These are phyloP conservation scores for Acleris holmiana DNA, from an alignment of 2,888 invertebrate genomes.

Conservation along the genomic window DNA sequence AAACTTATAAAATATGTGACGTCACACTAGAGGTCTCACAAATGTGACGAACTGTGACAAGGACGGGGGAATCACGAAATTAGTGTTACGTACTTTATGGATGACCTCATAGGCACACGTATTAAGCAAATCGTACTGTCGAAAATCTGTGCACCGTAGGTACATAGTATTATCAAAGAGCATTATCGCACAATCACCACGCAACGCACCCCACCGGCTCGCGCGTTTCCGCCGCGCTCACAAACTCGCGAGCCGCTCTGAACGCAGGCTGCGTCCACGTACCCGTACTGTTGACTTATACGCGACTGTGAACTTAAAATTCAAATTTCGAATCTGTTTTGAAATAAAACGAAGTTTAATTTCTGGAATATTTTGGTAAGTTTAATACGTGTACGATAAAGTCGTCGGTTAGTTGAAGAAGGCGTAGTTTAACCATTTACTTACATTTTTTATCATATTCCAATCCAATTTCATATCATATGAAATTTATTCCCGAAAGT, in stretches of 20 bases:
- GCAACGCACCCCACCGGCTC: constrained; percentile 41
- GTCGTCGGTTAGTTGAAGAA: too few relatives aligned
- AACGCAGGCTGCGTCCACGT: constrained; percentile 38
- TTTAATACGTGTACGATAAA: background rate
- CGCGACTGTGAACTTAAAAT: constrained; percentile 38
- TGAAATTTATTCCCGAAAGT: too few relatives aligned
- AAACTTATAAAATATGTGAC: too few relatives aligned
- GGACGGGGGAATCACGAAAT: too few relatives aligned
- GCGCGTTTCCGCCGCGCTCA: constrained; percentile 39
- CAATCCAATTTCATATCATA: too few relatives aligned
- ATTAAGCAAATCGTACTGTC: constrained; percentile 29
- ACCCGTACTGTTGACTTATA: constrained; percentile 28
- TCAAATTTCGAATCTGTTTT: constrained; percentile 15
- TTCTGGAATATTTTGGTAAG: constrained; percentile 17
- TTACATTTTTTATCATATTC: too few relatives aligned
- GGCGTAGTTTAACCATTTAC: too few relatives aligned
- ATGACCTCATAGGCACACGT: background rate
- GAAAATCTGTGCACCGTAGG: constrained; percentile 45
- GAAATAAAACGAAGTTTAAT: background rate
- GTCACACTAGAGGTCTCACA: too few relatives aligned
- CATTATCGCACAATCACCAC: constrained; percentile 34
- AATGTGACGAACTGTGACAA: too few relatives aligned
- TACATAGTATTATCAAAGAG: constrained; percentile 27
- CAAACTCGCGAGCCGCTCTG: constrained; percentile 42
- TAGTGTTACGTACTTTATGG: too few relatives aligned